These are phyloP conservation scores for Trichonephila inaurata DNA, from an alignment of 1,140 invertebrate genomes.

Conservation along the genomic window DNA sequence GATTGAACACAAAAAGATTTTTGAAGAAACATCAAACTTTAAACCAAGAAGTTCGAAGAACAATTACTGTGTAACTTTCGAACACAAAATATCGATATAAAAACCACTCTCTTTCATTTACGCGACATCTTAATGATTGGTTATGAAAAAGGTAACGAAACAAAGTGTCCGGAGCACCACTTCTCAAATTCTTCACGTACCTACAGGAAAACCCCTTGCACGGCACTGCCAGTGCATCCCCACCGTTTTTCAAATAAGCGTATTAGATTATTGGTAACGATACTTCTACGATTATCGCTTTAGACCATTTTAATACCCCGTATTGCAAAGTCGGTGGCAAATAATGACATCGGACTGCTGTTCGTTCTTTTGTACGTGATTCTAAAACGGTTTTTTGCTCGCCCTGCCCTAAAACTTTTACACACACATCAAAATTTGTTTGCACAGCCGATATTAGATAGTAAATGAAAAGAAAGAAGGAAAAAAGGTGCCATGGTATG, in stretches of 20 bases:
- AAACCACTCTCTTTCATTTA: background rate
- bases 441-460: slow-evolving; percentile 1
- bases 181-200: slow-evolving; percentile 40
- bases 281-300: slow-evolving; percentile 74
- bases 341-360: slow-evolving; percentile 56
- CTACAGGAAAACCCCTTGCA: slow-evolving; percentile 37
- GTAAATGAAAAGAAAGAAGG: background rate
- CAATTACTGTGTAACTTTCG: no score
- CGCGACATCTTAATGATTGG: background rate
- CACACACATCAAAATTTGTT: slow-evolving; percentile 34
- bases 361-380: slow-evolving; percentile 40
- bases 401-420: background rate
- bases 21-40: no score
- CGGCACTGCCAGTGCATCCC: slow-evolving; percentile 32
- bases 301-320: slow-evolving; percentile 40
- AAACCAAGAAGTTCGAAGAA: no score
- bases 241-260: slow-evolving; percentile 42
- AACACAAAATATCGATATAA: background rate
- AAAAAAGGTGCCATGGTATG: background rate
- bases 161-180: background rate
- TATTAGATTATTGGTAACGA: slow-evolving; percentile 73
- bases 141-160: background rate
- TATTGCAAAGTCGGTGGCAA: slow-evolving; percentile 58
- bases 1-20: no score
- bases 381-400: background rate